These are phyloP conservation scores for Tetragonisca angustula DNA, from an alignment of 2,888 invertebrate genomes.

Conservation along the genomic window DNA sequence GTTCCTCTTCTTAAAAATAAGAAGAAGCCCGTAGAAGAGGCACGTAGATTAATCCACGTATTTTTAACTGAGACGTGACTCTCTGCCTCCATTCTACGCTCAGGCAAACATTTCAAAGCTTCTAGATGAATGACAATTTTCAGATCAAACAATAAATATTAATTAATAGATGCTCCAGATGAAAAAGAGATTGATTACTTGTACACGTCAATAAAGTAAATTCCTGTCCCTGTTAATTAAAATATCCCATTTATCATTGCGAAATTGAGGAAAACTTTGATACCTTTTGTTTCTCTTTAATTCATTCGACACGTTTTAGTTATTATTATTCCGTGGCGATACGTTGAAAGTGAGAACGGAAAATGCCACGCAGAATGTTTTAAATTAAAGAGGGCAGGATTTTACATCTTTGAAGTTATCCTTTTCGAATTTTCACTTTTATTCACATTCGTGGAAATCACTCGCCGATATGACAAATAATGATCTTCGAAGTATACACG, in stretches of 20 bases:
- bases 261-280: too few relatives aligned
- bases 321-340: too few relatives aligned
- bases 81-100: neutral
- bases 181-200: neutral
- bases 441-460: neutral
- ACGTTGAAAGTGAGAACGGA: too few relatives aligned
- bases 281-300: too few relatives aligned
- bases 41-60: neutral
- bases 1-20: neutral
- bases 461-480: neutral
- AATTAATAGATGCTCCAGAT: neutral
- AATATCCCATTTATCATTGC: too few relatives aligned
- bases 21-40: neutral
- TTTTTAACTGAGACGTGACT: neutral
- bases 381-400: too few relatives aligned
- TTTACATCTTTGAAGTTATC: neutral
- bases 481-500: neutral
- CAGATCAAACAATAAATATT: neutral
- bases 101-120: neutral
- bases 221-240: too few relatives aligned
- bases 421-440: neutral
- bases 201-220: too few relatives aligned
- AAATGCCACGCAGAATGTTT: too few relatives aligned
- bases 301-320: too few relatives aligned
- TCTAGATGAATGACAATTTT: neutral